Evolutionary conservation across 2,797 vertebrate genomes (phyloP), one percentile per base, ranked within the genome.

Genomic region (Lacerta viridis): DNA sequence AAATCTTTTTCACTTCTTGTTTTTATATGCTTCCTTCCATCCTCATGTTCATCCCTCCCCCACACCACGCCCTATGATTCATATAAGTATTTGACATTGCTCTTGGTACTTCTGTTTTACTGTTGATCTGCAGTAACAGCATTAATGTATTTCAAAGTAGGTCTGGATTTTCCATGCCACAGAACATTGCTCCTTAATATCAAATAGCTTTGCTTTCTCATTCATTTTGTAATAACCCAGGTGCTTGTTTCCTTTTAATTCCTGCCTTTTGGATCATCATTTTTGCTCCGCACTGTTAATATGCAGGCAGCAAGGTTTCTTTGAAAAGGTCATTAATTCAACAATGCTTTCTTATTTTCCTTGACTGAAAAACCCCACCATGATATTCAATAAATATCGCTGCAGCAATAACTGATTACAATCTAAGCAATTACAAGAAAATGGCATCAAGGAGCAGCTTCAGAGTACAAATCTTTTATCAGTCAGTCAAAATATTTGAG

Each of bases 271-370:
- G 0, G 50, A 27, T 33, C 87, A 39, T 68, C 46, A 2, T 43
- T 90, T 55, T 69, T 88, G 23, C 74, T 92, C 88, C 59, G n/a
- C 39, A 1, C 2, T 46, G 61, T 90, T 86, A 27, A 76, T 81
- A 36, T 0, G 11, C 79, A 83, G 78, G 4, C 84, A 91, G 80
- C 39, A 88, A 1, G 64, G 79, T 41, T 25, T 76, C 20, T 85
- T 83, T 89, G 33, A 74, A 7, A 87, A 46, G 66, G 41, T 85
- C 41, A 20, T 85, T 87, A 76, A 76, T 80, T 85, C 77, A 90
- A 33, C 75, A 85, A 2, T 36, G 88, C 71, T 43, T 89, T 0
- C 1, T 3, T 33, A 68, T 59, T 88, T 91, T 76, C 77, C 10
- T 81, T 88, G 85, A 20, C 55, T 41, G 89, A 86, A 89, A 82